Evolutionary conservation across 2,113 vertebrate species (phyloP), one percentile per base, ranked within the genome.

Genomic region (Leptobrachium ailaonicum): DNA sequence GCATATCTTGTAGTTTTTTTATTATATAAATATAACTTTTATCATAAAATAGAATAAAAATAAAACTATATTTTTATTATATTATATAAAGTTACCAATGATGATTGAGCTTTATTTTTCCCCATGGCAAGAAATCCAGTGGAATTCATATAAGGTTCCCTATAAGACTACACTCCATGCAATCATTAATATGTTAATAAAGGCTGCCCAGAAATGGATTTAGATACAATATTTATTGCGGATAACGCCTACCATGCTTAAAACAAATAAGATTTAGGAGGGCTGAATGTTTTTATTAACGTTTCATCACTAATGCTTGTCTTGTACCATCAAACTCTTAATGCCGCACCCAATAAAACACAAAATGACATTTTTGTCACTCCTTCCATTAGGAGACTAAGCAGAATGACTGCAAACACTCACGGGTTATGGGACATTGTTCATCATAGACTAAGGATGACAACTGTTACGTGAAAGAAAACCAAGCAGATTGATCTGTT

Each of bases 261-360:
- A 60, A 12, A 60, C 56, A 60, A 60, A 60, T 60, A 12, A 13
- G 13, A 12, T 14, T 60, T 14, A 60, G 56, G 56, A 60, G 56
- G 3, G 10, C 56, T 13, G 56, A 60, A 10, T 60, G 9, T 60
- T 14, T 60, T 60, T 60, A 1, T 4, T 60, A 60, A 1, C 56
- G 1, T 8, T 40, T 20, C n/a, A 47, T 53, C 13, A 70, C 50
- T 70, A 50, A 70, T 47, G 14, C 88, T 86, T 76, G 84, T 89
- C 86, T 89, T 84, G 86, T 91, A 87, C 84, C 85, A 85, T 13
- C 47, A 87, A 83, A 90, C 87, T 89, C 89, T 82, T 87, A 89
- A 92, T 87, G 89, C 83, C 88, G 86, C 90, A 87, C 88, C 90
- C 90, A 91, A 92, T 91, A 92, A 92, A 90, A 92, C 87, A 91